These are phyloP conservation scores for Epinephelus moara DNA, from an alignment of 2,113 vertebrate genomes.

Conservation along the genomic window DNA sequence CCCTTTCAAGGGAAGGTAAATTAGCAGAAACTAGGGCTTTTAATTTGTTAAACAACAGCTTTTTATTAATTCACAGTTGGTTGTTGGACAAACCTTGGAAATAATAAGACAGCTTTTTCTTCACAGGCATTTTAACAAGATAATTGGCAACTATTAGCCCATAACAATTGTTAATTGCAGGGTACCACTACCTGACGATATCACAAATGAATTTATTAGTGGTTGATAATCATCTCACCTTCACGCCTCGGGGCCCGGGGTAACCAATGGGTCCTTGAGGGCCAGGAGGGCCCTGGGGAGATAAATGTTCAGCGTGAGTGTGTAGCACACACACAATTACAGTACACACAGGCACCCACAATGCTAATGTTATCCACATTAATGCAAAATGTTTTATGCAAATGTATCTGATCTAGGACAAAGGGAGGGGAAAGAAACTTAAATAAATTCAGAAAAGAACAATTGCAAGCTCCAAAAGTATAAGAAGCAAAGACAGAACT, in stretches of 20 bases:
- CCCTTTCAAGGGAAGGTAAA: background rate
- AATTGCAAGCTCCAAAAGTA: background rate
- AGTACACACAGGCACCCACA: background rate
- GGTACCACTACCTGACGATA: background rate
- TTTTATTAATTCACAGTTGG: background rate
- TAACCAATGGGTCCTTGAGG: constrained; percentile 97
- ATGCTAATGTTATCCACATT: constrained; percentile 3
- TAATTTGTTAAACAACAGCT: background rate
- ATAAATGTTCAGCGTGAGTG: constrained; percentile 39
- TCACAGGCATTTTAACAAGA: constrained; percentile 1
- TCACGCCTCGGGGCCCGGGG: constrained; percentile 94
- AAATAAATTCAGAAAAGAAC: constrained; percentile 4
- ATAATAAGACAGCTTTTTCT: constrained; percentile 1
- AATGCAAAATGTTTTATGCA: constrained; percentile 45
- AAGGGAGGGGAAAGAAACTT: constrained; percentile 22
- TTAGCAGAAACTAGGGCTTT: background rate
- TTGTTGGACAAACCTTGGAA: constrained; percentile 12
- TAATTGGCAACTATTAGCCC: constrained; percentile 15
- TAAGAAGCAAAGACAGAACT: background rate
- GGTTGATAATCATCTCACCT: constrained; percentile 86
- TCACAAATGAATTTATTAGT: background rate
- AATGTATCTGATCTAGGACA: constrained; percentile 37
- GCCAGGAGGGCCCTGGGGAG: constrained; percentile 91
- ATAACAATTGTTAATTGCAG: constrained; percentile 6
- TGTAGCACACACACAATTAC: constrained; percentile 19